Evolutionary conservation across 2,797 vertebrate species (phyloP), one percentile per base, ranked within the genome.

Genomic region (Epinephelus awoara): DNA sequence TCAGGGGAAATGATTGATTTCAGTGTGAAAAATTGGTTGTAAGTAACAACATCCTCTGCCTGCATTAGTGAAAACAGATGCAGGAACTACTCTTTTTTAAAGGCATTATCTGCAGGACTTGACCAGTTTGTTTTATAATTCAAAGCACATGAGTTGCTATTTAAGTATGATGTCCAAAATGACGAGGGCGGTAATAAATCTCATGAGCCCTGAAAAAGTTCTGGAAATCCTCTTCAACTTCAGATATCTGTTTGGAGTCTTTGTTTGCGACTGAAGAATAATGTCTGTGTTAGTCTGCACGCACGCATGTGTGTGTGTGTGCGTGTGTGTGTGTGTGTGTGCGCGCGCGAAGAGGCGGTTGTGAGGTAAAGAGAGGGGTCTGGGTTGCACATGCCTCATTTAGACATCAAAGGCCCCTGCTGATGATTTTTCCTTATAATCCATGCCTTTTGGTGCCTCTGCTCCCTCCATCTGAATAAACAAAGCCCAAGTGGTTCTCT

Each of bases 381-480:
- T 97, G 96, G 95, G 94, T 93, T 94, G 94, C 96, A 96, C 91
- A 95, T 95, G 94, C 93, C 89, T 95, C 93, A 95, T 96, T 95
- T 94, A 92, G 95, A 97, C 96, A 97, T 98, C 97, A 99, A 98
- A 98, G 96, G 87, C 77, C 88, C 92, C 87, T 93, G 88, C 91
- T 95, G 95, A 96, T 91, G 92, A 96, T 95, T 97, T 96, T 96
- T 93, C 92, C 94, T 94, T 92, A 93, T 95, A 95, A 95, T 92
- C 94, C 91, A 90, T 93, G 93, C 91, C 88, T 95, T 95, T 96
- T 95, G 94, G 95, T 95, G 94, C 86, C 90, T 75, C 79, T 76
- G 93, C 92, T 87, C 84, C 80, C 94, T 96, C 94, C 96, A 96
- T 96, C 95, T 96, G 96, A 96, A 93, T 94, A 97, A 97, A 97